A percentile compares a stretch with the other conserved stretches of the same genome.
These are phyloP conservation scores for Cisticola juncidis DNA, from an alignment of 2,113 vertebrate species.

Conservation along the genomic window DNA sequence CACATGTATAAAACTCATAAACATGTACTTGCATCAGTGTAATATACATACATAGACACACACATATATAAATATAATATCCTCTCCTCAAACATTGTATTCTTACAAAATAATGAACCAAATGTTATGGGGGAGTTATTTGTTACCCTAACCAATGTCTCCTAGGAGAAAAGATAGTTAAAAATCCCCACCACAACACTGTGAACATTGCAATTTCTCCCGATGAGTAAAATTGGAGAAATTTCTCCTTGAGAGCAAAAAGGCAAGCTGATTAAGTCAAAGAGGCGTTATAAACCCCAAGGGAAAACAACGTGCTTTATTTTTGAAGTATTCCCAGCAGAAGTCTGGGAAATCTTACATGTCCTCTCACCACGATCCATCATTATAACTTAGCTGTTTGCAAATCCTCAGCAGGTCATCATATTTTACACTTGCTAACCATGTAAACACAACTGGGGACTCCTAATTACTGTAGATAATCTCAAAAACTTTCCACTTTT, in stretches of 20 bases:
- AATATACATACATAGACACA: not conserved
- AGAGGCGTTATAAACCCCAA: conserved; percentile 67
- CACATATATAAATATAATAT: not conserved
- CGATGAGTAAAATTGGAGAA: conserved; percentile 59
- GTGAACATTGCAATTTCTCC: conserved; percentile 35
- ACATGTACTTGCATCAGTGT: not conserved
- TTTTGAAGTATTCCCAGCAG: conserved; percentile 72
- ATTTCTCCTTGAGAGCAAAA: conserved; percentile 66
- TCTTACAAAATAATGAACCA: conserved; percentile 16
- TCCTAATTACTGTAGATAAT: conserved; percentile 71
- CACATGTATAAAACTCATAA: not conserved
- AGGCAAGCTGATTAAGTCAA: conserved; percentile 74
- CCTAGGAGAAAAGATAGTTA: conserved; percentile 24
- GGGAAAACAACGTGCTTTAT: conserved; percentile 61
- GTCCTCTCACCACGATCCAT: conserved; percentile 62
- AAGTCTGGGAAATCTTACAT: conserved; percentile 65
- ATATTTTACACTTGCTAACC: conserved; percentile 71
- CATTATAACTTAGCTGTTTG: conserved; percentile 70
- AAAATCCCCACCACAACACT: conserved; percentile 25
- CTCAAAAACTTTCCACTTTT: conserved; percentile 57
- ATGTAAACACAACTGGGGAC: conserved; percentile 68
- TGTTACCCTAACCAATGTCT: conserved; percentile 14
- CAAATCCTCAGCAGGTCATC: conserved; percentile 70
- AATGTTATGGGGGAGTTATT: conserved; percentile 15
- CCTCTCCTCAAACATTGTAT: not conserved